These are phyloP conservation scores for Palythoa grandis DNA, from an alignment of 92 coral and sea anemone genomes.

Conservation along the genomic window DNA sequence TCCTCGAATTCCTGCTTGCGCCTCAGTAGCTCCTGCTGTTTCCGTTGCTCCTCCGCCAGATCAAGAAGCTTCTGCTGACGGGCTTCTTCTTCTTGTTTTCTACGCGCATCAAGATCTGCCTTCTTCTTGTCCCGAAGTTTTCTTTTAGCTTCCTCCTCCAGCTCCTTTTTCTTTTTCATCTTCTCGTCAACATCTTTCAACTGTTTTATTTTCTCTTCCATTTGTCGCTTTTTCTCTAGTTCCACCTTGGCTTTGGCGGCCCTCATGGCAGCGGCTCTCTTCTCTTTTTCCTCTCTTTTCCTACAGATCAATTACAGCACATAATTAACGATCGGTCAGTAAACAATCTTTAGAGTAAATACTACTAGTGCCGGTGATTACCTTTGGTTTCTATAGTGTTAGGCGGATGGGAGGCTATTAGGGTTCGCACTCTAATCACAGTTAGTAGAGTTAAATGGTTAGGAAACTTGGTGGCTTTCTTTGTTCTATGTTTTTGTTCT, in stretches of 20 bases:
- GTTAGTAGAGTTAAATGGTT: no score
- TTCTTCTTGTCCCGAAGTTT: conserved; percentile 80
- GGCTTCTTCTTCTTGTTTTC: conserved; percentile 79
- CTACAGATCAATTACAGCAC: conserved; percentile 46
- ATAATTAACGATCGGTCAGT: not conserved
- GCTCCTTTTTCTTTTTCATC: conserved; percentile 76
- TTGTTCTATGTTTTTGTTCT: no score
- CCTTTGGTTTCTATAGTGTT: no score
- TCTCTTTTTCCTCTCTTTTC: conserved; percentile 86
- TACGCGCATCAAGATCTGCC: conserved; percentile 85
- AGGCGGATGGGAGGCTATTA: no score
- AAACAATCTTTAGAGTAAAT: no score
- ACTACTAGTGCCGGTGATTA: no score
- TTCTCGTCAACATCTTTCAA: conserved; percentile 72
- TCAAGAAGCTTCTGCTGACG: conserved; percentile 65
- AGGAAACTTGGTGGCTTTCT: no score
- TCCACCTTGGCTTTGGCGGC: conserved; percentile 79
- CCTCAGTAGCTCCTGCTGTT: conserved; percentile 75
- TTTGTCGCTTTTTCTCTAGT: conserved; percentile 76
- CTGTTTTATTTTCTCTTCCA: conserved; percentile 73
- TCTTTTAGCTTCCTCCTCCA: conserved; percentile 87
- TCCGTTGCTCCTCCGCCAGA: conserved; percentile 72
- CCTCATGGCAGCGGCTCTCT: conserved; percentile 83
- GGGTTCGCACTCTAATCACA: no score
- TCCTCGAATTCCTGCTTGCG: conserved; percentile 90